Evolutionary conservation across 2,888 invertebrate genomes (phyloP).

Genomic region (Diloba caeruleocephala): DNA sequence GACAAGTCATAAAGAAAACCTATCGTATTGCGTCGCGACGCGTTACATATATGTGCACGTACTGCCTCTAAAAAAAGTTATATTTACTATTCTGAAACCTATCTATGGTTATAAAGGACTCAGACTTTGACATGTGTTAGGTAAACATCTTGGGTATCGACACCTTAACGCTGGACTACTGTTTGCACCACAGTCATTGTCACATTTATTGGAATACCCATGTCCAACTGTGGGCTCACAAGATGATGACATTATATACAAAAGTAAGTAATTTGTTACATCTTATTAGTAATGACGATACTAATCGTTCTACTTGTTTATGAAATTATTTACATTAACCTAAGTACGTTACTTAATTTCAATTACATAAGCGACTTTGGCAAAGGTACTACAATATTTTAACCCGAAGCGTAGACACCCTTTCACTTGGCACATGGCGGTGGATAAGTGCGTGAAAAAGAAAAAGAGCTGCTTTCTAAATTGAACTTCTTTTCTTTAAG

Average conservation of each 20-base stretch:
- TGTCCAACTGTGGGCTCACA: too few relatives aligned
- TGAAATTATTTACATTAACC: too few relatives aligned
- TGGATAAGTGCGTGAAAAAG: constrained; percentile 60
- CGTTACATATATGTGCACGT: constrained; percentile 17
- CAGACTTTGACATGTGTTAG: not conserved
- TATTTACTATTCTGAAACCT: constrained; percentile 1
- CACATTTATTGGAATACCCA: too few relatives aligned
- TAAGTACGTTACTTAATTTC: too few relatives aligned
- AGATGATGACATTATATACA: too few relatives aligned
- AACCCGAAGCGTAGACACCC: constrained; percentile 47
- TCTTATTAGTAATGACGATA: too few relatives aligned
- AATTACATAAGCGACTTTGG: constrained; percentile 43
- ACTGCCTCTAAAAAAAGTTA: constrained; percentile 14
- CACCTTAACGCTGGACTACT: too few relatives aligned
- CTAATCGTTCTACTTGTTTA: too few relatives aligned
- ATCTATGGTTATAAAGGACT: not conserved
- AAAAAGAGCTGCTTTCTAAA: constrained; percentile 58
- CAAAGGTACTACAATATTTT: constrained; percentile 55
- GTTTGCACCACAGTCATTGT: too few relatives aligned
- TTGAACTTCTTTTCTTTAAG: constrained; percentile 31
- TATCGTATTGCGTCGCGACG: constrained; percentile 32
- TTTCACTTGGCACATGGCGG: constrained; percentile 54
- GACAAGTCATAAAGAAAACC: constrained; percentile 46
- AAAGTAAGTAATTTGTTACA: too few relatives aligned
- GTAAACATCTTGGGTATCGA: too few relatives aligned